Percentiles rank a stretch among this genome's conserved stretches.
These are phyloP conservation scores for Sitta carolinensis DNA, from an alignment of 2,797 vertebrate species.

Conservation along the genomic window DNA sequence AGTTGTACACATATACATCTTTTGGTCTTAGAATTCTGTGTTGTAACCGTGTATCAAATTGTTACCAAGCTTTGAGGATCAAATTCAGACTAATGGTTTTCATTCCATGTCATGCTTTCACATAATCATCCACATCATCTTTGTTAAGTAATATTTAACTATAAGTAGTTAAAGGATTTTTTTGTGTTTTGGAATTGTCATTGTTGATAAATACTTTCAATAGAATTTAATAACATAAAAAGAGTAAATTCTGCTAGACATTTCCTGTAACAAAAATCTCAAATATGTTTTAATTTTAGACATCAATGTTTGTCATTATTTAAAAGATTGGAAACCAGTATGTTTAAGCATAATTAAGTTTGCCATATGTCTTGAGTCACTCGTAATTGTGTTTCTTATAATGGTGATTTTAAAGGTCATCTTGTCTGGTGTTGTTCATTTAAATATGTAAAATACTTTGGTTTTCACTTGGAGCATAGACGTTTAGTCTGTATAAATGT, in stretches of 20 bases:
- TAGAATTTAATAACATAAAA: background rate
- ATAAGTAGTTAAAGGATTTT: background rate
- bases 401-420: slow-evolving; percentile 62
- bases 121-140: background rate
- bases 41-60: background rate
- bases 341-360: slow-evolving; percentile 56
- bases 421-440: slow-evolving; percentile 15
- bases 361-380: slow-evolving; percentile 53
- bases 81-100: background rate
- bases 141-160: background rate
- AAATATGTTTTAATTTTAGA: slow-evolving; percentile 19
- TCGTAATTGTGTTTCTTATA: slow-evolving; percentile 50
- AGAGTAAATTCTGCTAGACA: background rate
- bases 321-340: slow-evolving; percentile 26
- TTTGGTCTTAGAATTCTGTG: background rate
- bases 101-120: background rate
- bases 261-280: slow-evolving; percentile 32
- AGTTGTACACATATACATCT: background rate
- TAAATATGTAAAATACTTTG: slow-evolving; percentile 13
- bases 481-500: background rate
- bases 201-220: background rate
- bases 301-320: slow-evolving; percentile 31
- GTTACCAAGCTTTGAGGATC: background rate
- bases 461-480: background rate
- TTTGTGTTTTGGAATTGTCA: background rate